Percentiles rank a stretch among this genome's conserved stretches.
phyloP scores from a whole-genome alignment of 2,888 invertebrate genomes.

The Agonopterix arenella region DNA sequence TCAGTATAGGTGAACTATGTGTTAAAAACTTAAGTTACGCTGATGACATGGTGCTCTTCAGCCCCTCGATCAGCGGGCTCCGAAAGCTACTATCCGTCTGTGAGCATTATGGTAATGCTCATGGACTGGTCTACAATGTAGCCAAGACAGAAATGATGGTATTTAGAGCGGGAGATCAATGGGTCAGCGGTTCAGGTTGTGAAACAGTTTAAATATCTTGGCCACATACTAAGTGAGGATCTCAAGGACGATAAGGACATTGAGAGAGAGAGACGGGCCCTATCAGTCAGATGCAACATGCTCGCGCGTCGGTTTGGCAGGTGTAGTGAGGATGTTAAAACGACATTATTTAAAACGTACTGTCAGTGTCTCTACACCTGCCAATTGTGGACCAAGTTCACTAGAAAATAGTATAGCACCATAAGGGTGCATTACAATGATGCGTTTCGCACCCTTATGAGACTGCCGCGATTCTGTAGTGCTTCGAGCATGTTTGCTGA shows the following conservation, averaged over 20 bases:
- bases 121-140: too few species aligned
- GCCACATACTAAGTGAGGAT: slow-evolving; percentile 6
- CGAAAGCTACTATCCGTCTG: too few species aligned
- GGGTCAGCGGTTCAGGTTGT: too few species aligned
- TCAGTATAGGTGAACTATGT: slow-evolving; percentile 4
- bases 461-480: too few species aligned
- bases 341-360: neutral
- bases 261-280: too few species aligned
- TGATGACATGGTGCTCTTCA: slow-evolving; percentile 3
- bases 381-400: too few species aligned
- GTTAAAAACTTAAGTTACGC: slow-evolving; percentile 2
- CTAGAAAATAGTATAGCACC: slow-evolving; percentile 1
- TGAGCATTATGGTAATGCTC: too few species aligned
- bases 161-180: neutral
- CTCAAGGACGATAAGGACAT: too few species aligned
- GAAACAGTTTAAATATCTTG: slow-evolving; percentile 4
- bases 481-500: too few species aligned
- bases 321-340: slow-evolving; percentile 4
- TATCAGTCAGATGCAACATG: too few species aligned
- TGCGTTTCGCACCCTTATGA: too few species aligned
- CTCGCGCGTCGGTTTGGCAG: slow-evolving; percentile 8
- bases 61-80: slow-evolving; percentile 6
- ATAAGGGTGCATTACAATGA: slow-evolving; percentile 3
- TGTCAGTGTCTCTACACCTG: slow-evolving; percentile 4
- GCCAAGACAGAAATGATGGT: neutral